Conservation (phyloP, 2,113 vertebrate genomes). For the Hyperopisus bebe region DNA sequence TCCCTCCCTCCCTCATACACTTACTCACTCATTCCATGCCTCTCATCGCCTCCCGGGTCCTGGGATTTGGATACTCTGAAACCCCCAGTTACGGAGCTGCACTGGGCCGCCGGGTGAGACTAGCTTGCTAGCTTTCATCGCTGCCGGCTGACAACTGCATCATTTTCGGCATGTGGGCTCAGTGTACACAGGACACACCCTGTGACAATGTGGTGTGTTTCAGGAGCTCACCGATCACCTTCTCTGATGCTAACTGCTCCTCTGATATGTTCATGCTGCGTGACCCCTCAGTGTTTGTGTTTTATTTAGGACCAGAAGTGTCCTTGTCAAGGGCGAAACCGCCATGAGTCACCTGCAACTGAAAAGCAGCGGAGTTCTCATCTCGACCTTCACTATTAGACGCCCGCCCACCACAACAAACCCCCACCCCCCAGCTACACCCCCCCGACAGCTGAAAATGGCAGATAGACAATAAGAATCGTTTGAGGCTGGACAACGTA, state of each 20-base stretch:
- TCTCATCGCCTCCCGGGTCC: not conserved
- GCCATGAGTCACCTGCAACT: not conserved
- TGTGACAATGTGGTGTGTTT: not conserved
- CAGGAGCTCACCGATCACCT: not conserved
- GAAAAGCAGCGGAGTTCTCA: not conserved
- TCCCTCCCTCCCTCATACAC: not conserved
- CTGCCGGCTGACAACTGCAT: not conserved
- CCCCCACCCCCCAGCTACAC: not conserved
- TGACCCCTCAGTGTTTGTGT: not conserved
- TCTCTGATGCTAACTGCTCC: not conserved
- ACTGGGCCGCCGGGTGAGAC: not conserved
- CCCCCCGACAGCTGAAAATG: conserved; percentile 2
- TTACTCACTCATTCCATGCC: not conserved
- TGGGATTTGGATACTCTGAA: not conserved
- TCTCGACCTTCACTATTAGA: not conserved
- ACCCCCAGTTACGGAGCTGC: not conserved
- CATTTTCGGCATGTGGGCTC: not conserved
- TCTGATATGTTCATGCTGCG: not conserved
- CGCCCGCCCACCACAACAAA: not conserved
- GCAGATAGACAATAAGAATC: not conserved
- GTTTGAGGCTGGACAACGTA: not conserved
- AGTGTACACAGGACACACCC: not conserved
- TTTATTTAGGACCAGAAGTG: not conserved
- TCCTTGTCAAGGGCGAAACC: not conserved
- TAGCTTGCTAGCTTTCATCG: not conserved